Percentiles rank a stretch among this genome's conserved stretches.
phyloP scores from a whole-genome alignment of 2,113 vertebrate genomes.

The sheep (Ovis aries) region ARS-UI_Ramb_v3.0 NC_056060.1:65423001-65423500 shows the following conservation, averaged over 20 bases:
- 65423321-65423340: not conserved
- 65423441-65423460: not conserved
- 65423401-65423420: not conserved
- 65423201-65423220: no score
- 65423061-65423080: not conserved
- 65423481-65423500: not conserved
- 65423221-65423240: not conserved
- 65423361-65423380: not conserved
- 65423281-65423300: not conserved
- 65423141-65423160: not conserved
- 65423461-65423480: not conserved
- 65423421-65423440: not conserved
- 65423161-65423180: not conserved
- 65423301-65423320: not conserved
- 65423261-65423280: not conserved
- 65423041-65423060: not conserved
- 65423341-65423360: not conserved
- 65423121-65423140: not conserved
- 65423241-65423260: not conserved
- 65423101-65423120: not conserved
- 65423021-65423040: no score
- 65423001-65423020: fast-evolving
- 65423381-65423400: not conserved
- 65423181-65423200: not conserved
- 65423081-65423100: not conserved